Conservation (phyloP, 2,888 invertebrate genomes). For the Hydriomena furcata region DNA sequence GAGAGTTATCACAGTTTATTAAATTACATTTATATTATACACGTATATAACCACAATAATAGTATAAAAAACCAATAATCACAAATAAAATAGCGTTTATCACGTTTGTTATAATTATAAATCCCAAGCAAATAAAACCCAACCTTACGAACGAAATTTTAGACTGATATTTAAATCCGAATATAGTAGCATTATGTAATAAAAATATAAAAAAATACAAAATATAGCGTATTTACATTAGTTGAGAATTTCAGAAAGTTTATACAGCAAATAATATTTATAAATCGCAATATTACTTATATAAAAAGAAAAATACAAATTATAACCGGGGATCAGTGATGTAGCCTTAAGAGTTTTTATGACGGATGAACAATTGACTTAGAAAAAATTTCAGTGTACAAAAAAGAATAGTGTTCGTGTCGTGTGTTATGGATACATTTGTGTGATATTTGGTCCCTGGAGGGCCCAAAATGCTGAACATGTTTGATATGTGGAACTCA, state of each 20-base stretch:
- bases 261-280: constrained; percentile 61
- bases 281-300: constrained; percentile 50
- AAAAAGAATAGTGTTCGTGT: constrained; percentile 54
- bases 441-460: constrained; percentile 51
- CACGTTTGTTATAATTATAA: constrained; percentile 45
- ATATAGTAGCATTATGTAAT: constrained; percentile 52
- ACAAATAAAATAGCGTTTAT: constrained; percentile 59
- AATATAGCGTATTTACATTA: constrained; percentile 82
- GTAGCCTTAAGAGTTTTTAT: constrained; percentile 74
- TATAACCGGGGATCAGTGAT: constrained; percentile 74
- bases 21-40: constrained; percentile 49
- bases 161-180: constrained; percentile 81
- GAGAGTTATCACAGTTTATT: constrained; percentile 58
- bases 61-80: constrained; percentile 56
- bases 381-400: constrained; percentile 56
- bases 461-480: constrained; percentile 81
- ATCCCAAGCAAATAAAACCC: constrained; percentile 75
- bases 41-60: constrained; percentile 70
- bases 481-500: constrained; percentile 93
- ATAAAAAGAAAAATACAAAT: constrained; percentile 60
- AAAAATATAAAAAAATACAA: constrained; percentile 48
- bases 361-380: constrained; percentile 71
- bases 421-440: constrained; percentile 32
- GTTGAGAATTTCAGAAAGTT: constrained; percentile 83
- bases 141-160: constrained; percentile 80